Evolutionary conservation across 2,113 vertebrate genomes (phyloP).

Genomic region (Eurypyga helias): DNA sequence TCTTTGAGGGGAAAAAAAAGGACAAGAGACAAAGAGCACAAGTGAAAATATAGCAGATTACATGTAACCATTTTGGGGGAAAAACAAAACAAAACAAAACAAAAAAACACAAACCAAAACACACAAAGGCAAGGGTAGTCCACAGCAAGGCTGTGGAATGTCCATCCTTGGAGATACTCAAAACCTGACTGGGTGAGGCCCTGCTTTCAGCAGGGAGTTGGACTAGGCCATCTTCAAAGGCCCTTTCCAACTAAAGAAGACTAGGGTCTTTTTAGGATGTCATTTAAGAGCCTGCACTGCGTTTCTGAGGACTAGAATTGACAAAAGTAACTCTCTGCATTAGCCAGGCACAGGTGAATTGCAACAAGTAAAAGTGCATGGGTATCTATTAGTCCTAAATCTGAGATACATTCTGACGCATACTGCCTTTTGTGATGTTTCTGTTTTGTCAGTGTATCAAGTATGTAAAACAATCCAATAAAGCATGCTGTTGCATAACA

Average conservation of each 20-base stretch:
- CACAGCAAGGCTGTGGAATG: not conserved
- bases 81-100: not conserved
- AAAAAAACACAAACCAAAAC: no score
- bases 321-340: not conserved
- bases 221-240: not conserved
- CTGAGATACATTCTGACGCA: not conserved
- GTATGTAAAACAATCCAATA: not conserved
- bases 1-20: not conserved
- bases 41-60: not conserved
- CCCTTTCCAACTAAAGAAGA: not conserved
- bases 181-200: not conserved
- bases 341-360: not conserved
- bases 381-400: not conserved
- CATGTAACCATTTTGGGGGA: not conserved
- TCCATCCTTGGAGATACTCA: not conserved
- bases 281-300: not conserved
- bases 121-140: not conserved
- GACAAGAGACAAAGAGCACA: not conserved
- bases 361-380: not conserved
- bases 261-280: not conserved
- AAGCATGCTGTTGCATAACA: not conserved
- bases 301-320: not conserved
- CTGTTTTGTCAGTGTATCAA: not conserved
- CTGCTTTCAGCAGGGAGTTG: not conserved
- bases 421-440: not conserved